Base-by-base conservation (phyloP, 2,888 invertebrate genomes). In the Xanthia togata region DNA sequence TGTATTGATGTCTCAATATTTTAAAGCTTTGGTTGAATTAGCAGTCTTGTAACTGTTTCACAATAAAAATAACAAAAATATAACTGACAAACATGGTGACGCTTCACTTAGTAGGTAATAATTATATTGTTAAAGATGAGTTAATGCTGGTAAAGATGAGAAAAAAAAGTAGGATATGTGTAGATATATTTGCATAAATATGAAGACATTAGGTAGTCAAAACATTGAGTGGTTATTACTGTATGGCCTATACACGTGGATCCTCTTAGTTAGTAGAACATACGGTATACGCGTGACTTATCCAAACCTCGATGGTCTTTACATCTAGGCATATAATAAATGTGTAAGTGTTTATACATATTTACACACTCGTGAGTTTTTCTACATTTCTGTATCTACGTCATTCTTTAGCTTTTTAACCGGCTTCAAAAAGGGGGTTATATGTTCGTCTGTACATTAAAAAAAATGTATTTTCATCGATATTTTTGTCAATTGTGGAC, bases 1-100 rank as follows among this genome's bases (percentile, higher is more conserved):
- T 85, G 81, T 81, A 87, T 90, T 90, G 90, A 93, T 92, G 91
- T 92, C 93, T 93, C 86, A 82, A 91, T 92, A 88, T 87, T 87
- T 81, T 87, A 88, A 89, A 73, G 87, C 87, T 85, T 87, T 84
- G 81, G 82, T 84, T 76, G 82, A 80, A 85, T 88, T 87, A 84
- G 80, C 78, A 75, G 70, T 81, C 79, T 82, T 76, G 80, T 86
- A 79, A 78, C 64, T 64, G 72, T 83, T 88, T 84, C 80, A 84
- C 75, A 85, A 87, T 79, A 60, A 76, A 72, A 80, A 65, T 2
- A 73, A 71, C 47, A 70, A 70, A 65, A 82, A 73, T 59, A 35
- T 59, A 68, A 55, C 26, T 38, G 17, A 59, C 31, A 70, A 77
- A 79, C 31, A 81, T 73, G 74, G 75, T 55, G 73, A 72, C 14